Conservation (phyloP, 2,797 vertebrate species). For the Chelonia mydas region DNA sequence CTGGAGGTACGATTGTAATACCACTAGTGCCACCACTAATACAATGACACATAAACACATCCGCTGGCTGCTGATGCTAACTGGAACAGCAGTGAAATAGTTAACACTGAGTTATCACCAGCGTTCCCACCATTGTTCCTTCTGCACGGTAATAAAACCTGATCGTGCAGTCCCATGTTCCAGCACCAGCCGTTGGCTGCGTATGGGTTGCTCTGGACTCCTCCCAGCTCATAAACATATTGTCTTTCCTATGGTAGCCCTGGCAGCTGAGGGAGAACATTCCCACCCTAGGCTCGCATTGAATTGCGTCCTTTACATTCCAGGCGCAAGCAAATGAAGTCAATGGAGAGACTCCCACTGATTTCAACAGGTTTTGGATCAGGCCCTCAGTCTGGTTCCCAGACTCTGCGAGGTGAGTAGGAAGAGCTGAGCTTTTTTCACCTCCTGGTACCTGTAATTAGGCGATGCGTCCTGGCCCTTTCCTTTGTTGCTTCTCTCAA, state of each 20-base stretch:
- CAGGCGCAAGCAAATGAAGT: background rate
- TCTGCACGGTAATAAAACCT: background rate
- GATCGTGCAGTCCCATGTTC: background rate
- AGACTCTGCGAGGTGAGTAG: rapidly evolving
- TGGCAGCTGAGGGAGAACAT: rapidly evolving
- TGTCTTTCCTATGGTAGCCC: background rate
- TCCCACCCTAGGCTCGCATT: background rate
- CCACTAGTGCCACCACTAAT: background rate
- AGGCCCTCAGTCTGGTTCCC: background rate
- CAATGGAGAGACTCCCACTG: background rate
- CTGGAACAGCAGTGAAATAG: background rate
- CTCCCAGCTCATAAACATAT: background rate
- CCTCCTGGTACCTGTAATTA: background rate
- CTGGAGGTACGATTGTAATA: background rate
- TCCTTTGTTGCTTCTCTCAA: background rate
- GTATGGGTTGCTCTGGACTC: background rate
- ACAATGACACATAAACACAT: background rate
- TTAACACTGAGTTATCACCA: background rate
- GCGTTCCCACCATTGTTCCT: background rate
- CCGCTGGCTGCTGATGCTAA: background rate
- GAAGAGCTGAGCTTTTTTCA: background rate
- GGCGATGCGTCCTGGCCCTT: rapidly evolving
- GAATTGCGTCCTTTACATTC: background rate
- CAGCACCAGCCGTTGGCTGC: background rate
- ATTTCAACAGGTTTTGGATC: background rate